Evolutionary conservation across 1,140 invertebrate species (phyloP), one percentile per base, ranked within the genome.

Genomic region (Schlechtendalia chinensis): DNA sequence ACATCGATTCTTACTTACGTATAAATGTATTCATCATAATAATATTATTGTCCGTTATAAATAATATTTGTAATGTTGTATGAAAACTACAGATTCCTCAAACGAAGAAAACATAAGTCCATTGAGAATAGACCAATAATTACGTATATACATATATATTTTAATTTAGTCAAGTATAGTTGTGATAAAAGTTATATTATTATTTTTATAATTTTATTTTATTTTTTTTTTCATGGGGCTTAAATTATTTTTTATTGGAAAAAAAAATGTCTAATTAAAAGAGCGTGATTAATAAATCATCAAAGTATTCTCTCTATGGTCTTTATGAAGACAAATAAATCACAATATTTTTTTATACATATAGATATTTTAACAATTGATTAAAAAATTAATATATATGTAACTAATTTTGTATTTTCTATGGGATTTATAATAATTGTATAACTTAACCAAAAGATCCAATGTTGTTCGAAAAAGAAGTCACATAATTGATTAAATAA

Each of bases 91-190:
- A 47, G 16, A 69, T 75, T 59, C n/a, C 54, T 59, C 39, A 16
- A 27, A 59, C 29, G 1, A 75, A 59, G 22, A 77, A 12, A 16
- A 58, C 32, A 45, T 17, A 75, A 77, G 22, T 77, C 24, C 75
- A 61, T 63, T 17, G 16, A 50, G 2, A 47, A 79, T 61, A 79
- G 72, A 58, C 39, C 16, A 79, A 77, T 75, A 32, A 56, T 59
- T 61, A 59, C n/a, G 61, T 47, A 77, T 79, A 39, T 61, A 59
- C 16, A 63, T 47, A 79, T 63, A 58, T 59, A 59, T 47, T 61
- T 50, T 24, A 77, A 77, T 47, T 79, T 79, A 59, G 56, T 79
- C 75, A 79, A 79, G 75, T 79, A 50, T 79, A 79, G 75, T 79
- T 79, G 75, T 79, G 75, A 79, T 79, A 79, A 24, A 72, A 54